Base-by-base conservation (phyloP, 2,888 invertebrate species). In the Dryobota labecula region DNA sequence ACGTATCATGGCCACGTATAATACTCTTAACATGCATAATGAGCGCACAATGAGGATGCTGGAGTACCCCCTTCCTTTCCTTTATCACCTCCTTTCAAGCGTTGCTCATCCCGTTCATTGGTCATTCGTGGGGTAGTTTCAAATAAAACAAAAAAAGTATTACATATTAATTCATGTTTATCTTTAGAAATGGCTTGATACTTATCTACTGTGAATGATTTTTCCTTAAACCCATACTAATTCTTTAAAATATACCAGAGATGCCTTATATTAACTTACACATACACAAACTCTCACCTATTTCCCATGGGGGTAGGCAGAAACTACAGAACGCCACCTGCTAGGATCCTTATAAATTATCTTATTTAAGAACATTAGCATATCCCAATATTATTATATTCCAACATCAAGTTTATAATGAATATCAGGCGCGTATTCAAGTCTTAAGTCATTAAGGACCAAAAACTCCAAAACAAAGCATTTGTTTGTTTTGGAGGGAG, bases 341-440 rank as follows among this genome's bases (percentile, higher is more conserved):
- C n/a, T n/a, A n/a, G n/a, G n/a, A n/a, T n/a, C n/a, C n/a, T n/a
- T n/a, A n/a, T n/a, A n/a, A n/a, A n/a, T n/a, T 33, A 56, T 33
- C 56, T 56, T n/a, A 38, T 18, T 9, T 57, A 24, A 41, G 1
- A 27, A 27, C 36, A 27, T 2, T 27, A 43, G 20, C 43, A 27
- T 27, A 27, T 54, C 36, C 20, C 54, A 54, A 11, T 30, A 30
- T 11, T 6, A 54, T 6, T 54, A 30, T 11, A 7, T 30, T 5
- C 20, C 11, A 54, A 13, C 13, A 15, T 36, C 3, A 49, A 8
- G 1, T 1, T 11, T 5, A n/a, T 18, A 27, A 45, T 11, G 2
- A 43, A 41, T 13, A 13, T 36, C 0, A 66, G 71, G 76, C 76
- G 70, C 70, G 76, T 24, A 75, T 70, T 61, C 70, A 75, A 75